A percentile compares a stretch with the other conserved stretches of the same genome.
Evolutionary conservation across 2,888 invertebrate genomes (phyloP).

Genomic region (Urechis unicinctus): DNA sequence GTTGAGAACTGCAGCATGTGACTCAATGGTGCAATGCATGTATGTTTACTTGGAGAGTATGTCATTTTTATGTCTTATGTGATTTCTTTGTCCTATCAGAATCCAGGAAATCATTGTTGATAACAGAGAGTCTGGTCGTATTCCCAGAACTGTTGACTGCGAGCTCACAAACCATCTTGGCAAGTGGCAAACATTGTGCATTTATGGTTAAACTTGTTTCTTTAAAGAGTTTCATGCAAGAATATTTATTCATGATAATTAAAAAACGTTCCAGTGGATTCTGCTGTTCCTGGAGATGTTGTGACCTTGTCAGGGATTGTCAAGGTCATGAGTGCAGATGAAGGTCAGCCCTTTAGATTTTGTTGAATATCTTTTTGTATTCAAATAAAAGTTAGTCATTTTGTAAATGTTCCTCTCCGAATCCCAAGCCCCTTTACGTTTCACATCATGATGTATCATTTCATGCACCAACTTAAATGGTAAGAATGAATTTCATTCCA

Average conservation of each 20-base stretch:
- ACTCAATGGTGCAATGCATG: neutral
- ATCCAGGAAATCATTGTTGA: slow-evolving; percentile 72
- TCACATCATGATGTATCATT: neutral
- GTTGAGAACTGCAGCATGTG: too few relatives aligned
- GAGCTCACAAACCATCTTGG: slow-evolving; percentile 73
- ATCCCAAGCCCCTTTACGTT: too few relatives aligned
- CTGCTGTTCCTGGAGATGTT: slow-evolving; percentile 81
- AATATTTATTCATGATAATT: neutral
- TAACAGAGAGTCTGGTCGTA: slow-evolving; percentile 53
- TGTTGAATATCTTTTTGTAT: too few relatives aligned
- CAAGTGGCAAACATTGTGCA: slow-evolving; percentile 12
- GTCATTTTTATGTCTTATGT: neutral
- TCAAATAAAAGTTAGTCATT: neutral
- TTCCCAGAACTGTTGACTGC: slow-evolving; percentile 74
- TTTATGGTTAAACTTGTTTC: neutral
- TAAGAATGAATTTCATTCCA: too few relatives aligned
- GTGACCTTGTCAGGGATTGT: slow-evolving; percentile 80
- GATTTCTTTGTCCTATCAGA: slow-evolving; percentile 37
- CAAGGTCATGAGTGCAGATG: slow-evolving; percentile 54
- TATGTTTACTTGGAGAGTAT: neutral
- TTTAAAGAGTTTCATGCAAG: neutral
- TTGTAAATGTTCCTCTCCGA: too few relatives aligned
- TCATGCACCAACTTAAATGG: too few relatives aligned
- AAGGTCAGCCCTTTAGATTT: slow-evolving; percentile 27
- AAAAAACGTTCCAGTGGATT: slow-evolving; percentile 57